A percentile compares a stretch with the other conserved stretches of the same genome.
Evolutionary conservation across 2,113 vertebrate genomes (phyloP).

Genomic region (Nibea albiflora): DNA sequence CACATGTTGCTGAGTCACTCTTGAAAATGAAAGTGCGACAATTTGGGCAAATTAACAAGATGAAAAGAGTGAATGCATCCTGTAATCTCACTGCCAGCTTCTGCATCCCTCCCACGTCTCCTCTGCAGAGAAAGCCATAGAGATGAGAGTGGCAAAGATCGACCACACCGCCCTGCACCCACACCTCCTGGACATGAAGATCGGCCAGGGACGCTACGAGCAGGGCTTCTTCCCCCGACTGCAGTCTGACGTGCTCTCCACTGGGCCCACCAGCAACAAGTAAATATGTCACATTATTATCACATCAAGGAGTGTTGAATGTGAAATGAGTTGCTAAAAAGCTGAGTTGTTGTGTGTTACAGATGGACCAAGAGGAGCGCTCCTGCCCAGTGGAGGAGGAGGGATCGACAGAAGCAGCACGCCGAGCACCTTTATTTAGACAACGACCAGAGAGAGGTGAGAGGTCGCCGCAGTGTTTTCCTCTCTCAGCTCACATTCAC

Average conservation of each 20-base stretch:
- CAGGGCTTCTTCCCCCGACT: constrained; percentile 97
- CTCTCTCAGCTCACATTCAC: constrained; percentile 21
- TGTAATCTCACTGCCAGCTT: not conserved
- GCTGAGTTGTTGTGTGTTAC: constrained; percentile 24
- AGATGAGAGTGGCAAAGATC: constrained; percentile 94
- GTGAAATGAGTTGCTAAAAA: not conserved
- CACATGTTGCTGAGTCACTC: not conserved
- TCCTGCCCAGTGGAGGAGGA: constrained; percentile 95
- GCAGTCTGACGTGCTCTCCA: constrained; percentile 95
- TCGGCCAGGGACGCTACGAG: constrained; percentile 98
- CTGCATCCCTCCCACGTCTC: not conserved
- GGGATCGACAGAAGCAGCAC: constrained; percentile 96
- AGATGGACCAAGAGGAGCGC: constrained; percentile 98
- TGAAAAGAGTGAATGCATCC: not conserved
- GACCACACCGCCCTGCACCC: constrained; percentile 98
- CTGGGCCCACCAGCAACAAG: constrained; percentile 97
- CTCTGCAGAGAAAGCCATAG: constrained; percentile 93
- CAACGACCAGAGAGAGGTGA: constrained; percentile 98
- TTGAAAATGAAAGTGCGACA: not conserved
- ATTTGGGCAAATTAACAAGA: constrained; percentile 3
- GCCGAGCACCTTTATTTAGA: constrained; percentile 96
- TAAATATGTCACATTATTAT: constrained; percentile 75
- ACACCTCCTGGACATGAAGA: constrained; percentile 99
- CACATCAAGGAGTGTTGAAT: not conserved
- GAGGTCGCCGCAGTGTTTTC: constrained; percentile 2